A percentile compares a stretch with the other conserved stretches of the same genome.
phyloP scores from a whole-genome alignment of 1,140 invertebrate genomes.

The Eubasilissa regina region DNA sequence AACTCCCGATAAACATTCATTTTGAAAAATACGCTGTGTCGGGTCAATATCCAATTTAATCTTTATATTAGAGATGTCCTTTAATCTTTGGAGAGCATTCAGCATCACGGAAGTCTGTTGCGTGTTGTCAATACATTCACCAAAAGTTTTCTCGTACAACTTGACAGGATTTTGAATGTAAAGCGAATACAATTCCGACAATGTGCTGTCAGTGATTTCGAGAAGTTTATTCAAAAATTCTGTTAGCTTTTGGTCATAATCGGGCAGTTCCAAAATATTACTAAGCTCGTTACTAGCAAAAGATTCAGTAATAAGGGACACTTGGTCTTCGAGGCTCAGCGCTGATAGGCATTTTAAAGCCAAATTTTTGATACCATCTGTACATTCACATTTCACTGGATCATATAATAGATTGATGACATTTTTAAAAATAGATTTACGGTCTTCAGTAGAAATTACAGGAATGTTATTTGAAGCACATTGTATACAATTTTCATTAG shows the following conservation, averaged over 20 bases:
- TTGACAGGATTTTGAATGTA: constrained; percentile 54
- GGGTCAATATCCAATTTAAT: constrained; percentile 25
- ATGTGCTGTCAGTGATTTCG: constrained; percentile 30
- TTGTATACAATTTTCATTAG: constrained; percentile 44
- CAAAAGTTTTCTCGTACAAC: constrained; percentile 41
- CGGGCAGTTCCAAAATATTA: constrained; percentile 42
- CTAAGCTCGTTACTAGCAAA: constrained; percentile 34
- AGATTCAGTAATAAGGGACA: neutral
- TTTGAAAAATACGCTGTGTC: constrained; percentile 3
- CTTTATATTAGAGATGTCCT: constrained; percentile 40
- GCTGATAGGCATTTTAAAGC: constrained; percentile 28
- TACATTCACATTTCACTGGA: constrained; percentile 36
- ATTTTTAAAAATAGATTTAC: constrained; percentile 24
- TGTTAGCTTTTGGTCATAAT: constrained; percentile 46
- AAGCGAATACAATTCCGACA: constrained; percentile 37
- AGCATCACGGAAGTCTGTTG: constrained; percentile 37
- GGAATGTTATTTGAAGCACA: constrained; percentile 40
- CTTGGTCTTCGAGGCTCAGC: constrained; percentile 25
- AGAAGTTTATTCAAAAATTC: constrained; percentile 55
- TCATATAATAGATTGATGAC: constrained; percentile 31
- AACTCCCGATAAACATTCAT: constrained; percentile 12
- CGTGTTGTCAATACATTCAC: constrained; percentile 36
- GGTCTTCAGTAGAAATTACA: constrained; percentile 16
- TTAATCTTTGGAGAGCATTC: constrained; percentile 31
- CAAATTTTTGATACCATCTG: constrained; percentile 31